These are phyloP conservation scores for Steinernema feltiae DNA, from an alignment of 1,140 invertebrate genomes.

Conservation along the genomic window DNA sequence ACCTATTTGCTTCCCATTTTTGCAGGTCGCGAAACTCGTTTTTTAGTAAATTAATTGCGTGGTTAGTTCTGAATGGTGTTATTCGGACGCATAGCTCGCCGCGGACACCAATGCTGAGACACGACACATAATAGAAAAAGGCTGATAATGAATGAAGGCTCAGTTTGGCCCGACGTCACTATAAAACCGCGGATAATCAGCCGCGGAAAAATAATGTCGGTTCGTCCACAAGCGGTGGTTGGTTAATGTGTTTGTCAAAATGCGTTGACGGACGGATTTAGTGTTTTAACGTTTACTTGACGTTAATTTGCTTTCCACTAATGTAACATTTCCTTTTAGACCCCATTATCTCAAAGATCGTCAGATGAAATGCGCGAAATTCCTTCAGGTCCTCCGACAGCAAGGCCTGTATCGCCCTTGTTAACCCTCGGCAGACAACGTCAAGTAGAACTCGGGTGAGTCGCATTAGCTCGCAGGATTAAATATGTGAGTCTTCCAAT, in stretches of 20 bases:
- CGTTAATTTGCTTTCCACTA: not conserved
- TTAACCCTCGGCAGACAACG: not conserved
- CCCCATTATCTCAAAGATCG: not conserved
- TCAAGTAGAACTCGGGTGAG: not conserved
- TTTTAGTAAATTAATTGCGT: too few relatives aligned
- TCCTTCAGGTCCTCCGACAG: not conserved
- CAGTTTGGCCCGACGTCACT: not conserved
- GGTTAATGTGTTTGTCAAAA: not conserved
- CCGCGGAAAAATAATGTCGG: too few relatives aligned
- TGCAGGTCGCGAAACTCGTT: too few relatives aligned
- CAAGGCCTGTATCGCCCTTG: not conserved
- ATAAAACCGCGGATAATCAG: constrained; percentile 13
- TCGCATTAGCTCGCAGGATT: not conserved
- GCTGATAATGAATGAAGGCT: constrained; percentile 8
- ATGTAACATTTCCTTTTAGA: not conserved
- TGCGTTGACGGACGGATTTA: not conserved
- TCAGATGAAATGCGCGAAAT: not conserved
- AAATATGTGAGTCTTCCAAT: not conserved
- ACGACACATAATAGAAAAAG: not conserved
- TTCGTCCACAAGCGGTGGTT: not conserved
- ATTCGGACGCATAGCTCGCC: too few relatives aligned
- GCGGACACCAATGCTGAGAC: too few relatives aligned
- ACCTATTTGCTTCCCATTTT: too few relatives aligned
- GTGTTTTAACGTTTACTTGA: not conserved
- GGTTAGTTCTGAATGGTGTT: too few relatives aligned